These are phyloP conservation scores for Monochamus saltuarius DNA, from an alignment of 1,140 invertebrate genomes.

Conservation along the genomic window DNA sequence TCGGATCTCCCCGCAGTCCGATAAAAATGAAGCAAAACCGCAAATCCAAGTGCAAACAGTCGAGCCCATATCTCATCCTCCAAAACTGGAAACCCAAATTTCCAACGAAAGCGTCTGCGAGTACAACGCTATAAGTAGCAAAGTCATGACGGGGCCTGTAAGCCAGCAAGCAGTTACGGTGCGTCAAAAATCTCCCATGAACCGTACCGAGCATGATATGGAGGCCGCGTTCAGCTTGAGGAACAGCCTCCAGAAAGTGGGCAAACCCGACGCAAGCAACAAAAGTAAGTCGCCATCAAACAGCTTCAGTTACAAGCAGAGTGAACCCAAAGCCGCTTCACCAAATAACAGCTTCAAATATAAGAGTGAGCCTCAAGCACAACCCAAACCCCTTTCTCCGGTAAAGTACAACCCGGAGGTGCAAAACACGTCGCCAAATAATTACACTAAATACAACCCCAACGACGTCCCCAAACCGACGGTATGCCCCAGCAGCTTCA, in stretches of 20 bases:
- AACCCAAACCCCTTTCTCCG: not conserved
- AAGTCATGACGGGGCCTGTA: conserved; percentile 65
- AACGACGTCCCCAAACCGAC: conserved; percentile 27
- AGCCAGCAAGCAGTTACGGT: conserved; percentile 62
- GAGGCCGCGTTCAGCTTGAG: conserved; percentile 55
- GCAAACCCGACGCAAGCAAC: conserved; percentile 17
- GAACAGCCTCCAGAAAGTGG: conserved; percentile 53
- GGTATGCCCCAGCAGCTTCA: conserved; percentile 23
- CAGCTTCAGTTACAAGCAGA: conserved; percentile 26
- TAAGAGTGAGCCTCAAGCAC: conserved; percentile 17
- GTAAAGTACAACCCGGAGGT: no score
- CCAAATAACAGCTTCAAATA: conserved; percentile 31
- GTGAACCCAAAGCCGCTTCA: conserved; percentile 21
- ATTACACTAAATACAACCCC: conserved; percentile 15
- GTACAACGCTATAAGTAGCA: conserved; percentile 58
- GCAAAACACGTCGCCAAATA: no score
- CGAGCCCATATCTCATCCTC: conserved; percentile 22
- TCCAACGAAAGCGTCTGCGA: conserved; percentile 39
- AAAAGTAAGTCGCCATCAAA: no score
- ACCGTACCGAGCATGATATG: conserved; percentile 51
- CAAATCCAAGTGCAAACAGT: conserved; percentile 9
- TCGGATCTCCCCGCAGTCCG: not conserved
- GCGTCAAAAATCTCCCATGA: conserved; percentile 55
- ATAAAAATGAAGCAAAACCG: not conserved
- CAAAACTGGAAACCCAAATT: conserved; percentile 32